These are phyloP conservation scores for Manis pentadactyla DNA, from an alignment of 2,797 vertebrate genomes.

Conservation along the genomic window DNA sequence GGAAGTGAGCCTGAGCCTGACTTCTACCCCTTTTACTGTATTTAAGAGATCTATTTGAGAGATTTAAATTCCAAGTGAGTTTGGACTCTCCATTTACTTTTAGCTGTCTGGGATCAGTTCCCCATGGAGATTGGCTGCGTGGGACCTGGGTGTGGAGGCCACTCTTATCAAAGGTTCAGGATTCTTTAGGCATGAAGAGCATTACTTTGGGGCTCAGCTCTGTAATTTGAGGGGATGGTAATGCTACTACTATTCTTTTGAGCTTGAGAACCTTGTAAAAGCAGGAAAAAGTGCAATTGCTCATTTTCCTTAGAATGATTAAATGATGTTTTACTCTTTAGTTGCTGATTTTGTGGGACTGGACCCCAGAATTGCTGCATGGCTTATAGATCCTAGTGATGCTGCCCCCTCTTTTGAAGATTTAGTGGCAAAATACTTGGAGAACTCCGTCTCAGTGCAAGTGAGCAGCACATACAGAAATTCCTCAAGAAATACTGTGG, in stretches of 20 bases:
- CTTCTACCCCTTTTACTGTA: neutral
- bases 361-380: conserved; percentile 94
- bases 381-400: conserved; percentile 94
- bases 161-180: neutral
- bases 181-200: too few relatives aligned
- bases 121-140: neutral
- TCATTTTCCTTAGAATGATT: neutral
- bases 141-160: neutral
- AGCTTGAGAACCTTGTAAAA: neutral
- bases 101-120: neutral
- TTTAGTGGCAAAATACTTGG: conserved; percentile 90
- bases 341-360: conserved; percentile 89
- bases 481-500: conserved; percentile 68
- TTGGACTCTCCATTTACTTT: neutral
- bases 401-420: conserved; percentile 89
- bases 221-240: neutral
- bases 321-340: conserved; percentile 76
- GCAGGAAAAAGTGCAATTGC: neutral
- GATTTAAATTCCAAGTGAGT: neutral
- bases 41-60: neutral
- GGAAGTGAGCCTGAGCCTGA: too few relatives aligned
- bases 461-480: conserved; percentile 23
- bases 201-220: neutral
- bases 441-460: conserved; percentile 61
- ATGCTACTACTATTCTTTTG: neutral